Percentiles rank a stretch among this genome's conserved stretches.
Evolutionary conservation across 1,140 invertebrate genomes (phyloP).

Genomic region (Muscidifurax raptorellus): DNA sequence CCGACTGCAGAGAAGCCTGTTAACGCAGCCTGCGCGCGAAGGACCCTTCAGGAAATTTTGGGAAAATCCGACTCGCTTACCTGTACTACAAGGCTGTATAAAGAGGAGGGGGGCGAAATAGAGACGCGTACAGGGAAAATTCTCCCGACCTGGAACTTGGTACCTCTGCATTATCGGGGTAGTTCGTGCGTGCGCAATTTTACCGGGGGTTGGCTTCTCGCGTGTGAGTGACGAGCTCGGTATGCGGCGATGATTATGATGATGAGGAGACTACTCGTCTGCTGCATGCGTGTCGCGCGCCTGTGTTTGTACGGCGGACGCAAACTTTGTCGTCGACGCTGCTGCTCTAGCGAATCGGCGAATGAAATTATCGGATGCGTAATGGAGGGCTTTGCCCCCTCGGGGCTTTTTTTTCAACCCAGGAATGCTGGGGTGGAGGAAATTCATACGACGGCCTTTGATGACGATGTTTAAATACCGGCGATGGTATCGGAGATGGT

Average conservation of each 20-base stretch:
- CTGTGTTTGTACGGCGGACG: neutral
- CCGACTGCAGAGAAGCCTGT: conserved; percentile 12
- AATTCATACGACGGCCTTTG: neutral
- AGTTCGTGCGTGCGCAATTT: conserved; percentile 43
- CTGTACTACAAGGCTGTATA: neutral
- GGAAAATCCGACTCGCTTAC: conserved; percentile 8
- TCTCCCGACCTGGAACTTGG: neutral
- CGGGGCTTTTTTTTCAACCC: neutral
- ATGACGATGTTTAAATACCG: conserved; percentile 7
- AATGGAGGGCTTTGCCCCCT: neutral
- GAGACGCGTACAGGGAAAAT: neutral
- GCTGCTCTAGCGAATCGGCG: neutral
- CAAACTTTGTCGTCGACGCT: neutral
- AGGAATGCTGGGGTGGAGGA: neutral
- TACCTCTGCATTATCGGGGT: conserved; percentile 17
- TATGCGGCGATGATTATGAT: neutral
- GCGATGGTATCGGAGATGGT: neutral
- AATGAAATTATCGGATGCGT: conserved; percentile 6
- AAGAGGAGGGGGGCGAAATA: neutral
- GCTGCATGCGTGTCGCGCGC: neutral
- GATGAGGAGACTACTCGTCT: conserved; percentile 24
- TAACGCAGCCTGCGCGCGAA: conserved; percentile 13
- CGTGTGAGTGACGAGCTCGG: neutral
- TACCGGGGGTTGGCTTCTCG: neutral
- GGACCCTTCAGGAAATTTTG: conserved; percentile 30